These are phyloP conservation scores for Xestia rhomboidea DNA, from an alignment of 2,888 invertebrate species.

Conservation along the genomic window DNA sequence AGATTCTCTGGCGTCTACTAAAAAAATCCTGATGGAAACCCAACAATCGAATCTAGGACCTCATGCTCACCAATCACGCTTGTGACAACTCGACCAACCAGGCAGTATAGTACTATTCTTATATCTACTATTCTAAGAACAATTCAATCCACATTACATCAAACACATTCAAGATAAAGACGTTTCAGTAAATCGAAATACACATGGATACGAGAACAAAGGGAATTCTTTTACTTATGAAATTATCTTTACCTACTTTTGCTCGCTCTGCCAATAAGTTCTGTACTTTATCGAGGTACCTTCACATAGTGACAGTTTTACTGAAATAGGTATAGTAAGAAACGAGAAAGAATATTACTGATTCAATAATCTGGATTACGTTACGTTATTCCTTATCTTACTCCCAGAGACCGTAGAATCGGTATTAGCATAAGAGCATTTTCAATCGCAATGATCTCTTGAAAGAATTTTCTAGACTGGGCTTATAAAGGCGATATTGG, in stretches of 20 bases:
- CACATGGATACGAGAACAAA: constrained; percentile 53
- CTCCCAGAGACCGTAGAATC: constrained; percentile 57
- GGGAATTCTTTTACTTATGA: constrained; percentile 53
- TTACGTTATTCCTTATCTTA: constrained; percentile 64
- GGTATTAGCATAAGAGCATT: constrained; percentile 76
- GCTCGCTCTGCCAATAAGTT: constrained; percentile 42
- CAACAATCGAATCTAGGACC: not conserved
- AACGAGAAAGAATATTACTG: constrained; percentile 58
- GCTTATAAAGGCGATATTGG: constrained; percentile 81
- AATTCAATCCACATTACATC: constrained; percentile 24
- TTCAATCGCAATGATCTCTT: constrained; percentile 77
- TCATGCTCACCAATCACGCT: not conserved
- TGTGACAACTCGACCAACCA: not conserved
- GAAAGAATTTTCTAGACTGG: constrained; percentile 65
- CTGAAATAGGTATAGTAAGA: constrained; percentile 40
- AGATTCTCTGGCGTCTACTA: not conserved
- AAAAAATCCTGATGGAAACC: not conserved
- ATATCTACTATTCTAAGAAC: constrained; percentile 7
- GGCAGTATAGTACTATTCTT: too few relatives aligned
- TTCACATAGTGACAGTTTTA: constrained; percentile 58
- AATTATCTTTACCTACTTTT: constrained; percentile 51
- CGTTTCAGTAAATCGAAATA: constrained; percentile 41
- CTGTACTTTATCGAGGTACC: constrained; percentile 56
- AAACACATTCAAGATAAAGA: constrained; percentile 37
- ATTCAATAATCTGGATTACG: constrained; percentile 67